A percentile compares a stretch with the other conserved stretches of the same genome.
These are phyloP conservation scores for Pomatostomus ruficeps DNA, from an alignment of 2,113 vertebrate genomes.

Conservation along the genomic window DNA sequence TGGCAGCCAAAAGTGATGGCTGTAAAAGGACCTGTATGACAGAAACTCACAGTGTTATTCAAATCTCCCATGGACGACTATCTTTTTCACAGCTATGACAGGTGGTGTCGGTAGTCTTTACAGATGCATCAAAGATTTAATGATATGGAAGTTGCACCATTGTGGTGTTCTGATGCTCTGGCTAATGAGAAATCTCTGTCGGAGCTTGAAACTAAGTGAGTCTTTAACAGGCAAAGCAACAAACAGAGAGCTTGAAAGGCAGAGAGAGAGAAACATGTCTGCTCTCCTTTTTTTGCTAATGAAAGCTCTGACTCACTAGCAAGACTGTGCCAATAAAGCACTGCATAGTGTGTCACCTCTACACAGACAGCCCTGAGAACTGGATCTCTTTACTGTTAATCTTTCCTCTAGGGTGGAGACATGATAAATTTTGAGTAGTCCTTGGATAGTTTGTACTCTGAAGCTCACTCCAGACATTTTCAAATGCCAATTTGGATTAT, in stretches of 20 bases:
- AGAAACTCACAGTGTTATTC: neutral
- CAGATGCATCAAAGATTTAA: conserved; percentile 40
- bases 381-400: neutral
- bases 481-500: neutral
- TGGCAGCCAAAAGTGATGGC: neutral
- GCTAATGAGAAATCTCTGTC: conserved; percentile 42
- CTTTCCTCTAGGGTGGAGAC: neutral
- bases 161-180: neutral
- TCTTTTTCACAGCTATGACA: conserved; percentile 16
- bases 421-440: neutral
- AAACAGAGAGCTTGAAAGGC: conserved; percentile 26
- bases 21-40: neutral
- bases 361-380: neutral
- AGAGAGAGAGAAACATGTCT: neutral
- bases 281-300: neutral
- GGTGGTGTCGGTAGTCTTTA: neutral
- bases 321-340: neutral
- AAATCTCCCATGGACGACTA: neutral
- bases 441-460: neutral
- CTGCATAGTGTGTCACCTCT: neutral
- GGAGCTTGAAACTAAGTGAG: conserved; percentile 28
- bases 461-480: neutral
- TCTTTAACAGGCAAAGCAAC: conserved; percentile 9
- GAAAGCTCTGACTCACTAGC: neutral
- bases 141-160: conserved; percentile 23